Evolutionary conservation across 2,113 vertebrate genomes (phyloP).

Genomic region (Calyptommatus sinebrachiatus): DNA sequence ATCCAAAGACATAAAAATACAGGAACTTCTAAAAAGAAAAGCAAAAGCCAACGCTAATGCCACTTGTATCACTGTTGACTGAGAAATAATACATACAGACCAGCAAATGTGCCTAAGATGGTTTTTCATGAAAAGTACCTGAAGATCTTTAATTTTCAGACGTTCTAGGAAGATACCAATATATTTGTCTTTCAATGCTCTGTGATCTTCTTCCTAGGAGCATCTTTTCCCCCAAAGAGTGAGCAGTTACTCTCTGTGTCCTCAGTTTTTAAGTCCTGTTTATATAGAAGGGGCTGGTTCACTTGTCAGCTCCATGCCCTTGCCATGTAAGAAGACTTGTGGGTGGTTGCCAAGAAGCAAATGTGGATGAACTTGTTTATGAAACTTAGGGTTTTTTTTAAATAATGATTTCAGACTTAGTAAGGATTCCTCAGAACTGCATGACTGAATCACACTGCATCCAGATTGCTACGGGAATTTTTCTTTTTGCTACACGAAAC

Average conservation of each 20-base stretch:
- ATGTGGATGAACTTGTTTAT: conserved; percentile 72
- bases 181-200: neutral
- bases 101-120: neutral
- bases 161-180: neutral
- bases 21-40: neutral
- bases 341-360: conserved; percentile 62
- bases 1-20: neutral
- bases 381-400: conserved; percentile 55
- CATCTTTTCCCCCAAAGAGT: conserved; percentile 48
- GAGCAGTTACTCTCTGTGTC: conserved; percentile 35
- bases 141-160: neutral
- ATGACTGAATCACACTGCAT: neutral
- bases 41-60: neutral
- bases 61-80: neutral
- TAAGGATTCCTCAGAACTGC: conserved; percentile 51
- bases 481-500: no score
- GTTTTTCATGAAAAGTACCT: neutral
- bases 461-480: neutral
- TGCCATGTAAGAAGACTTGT: conserved; percentile 16
- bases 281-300: neutral
- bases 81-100: neutral
- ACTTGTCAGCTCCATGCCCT: neutral
- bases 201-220: neutral
- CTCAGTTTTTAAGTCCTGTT: neutral
- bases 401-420: conserved; percentile 58